Evolutionary conservation across 2,113 vertebrate species (phyloP), one percentile per base, ranked within the genome.

Genomic region (Copsychus sechellarum): DNA sequence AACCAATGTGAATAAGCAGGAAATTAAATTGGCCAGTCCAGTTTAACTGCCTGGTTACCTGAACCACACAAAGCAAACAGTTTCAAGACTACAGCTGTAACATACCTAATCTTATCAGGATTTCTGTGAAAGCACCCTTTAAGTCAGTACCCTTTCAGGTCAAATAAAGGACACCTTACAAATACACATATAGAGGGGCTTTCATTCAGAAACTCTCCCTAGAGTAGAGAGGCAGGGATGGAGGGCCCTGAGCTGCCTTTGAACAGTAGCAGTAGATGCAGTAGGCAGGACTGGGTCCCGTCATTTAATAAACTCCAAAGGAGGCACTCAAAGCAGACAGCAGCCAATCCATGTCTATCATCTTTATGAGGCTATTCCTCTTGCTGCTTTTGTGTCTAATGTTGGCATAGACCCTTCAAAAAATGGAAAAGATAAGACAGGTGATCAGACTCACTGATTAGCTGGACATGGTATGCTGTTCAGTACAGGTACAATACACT

Each of bases 41-140:
- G 82, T 90, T 77, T 83, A 61, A 84, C 76, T 94, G 92, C 62
- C 88, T 83, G 47, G 92, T 69, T 93, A 90, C 78, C 53, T 76
- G 38, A 92, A 95, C 66, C 88, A 73, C 92, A 86, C 82, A 94
- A 92, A 96, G 76, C 78, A 96, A 95, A 96, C 93, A 93, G 72
- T 91, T 82, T 80, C 33, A 83, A 79, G 78, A 88, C 86, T 91
- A 70, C 93, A 90, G 88, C 72, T 86, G 38, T 90, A 93, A 94
- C 62, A 16, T 88, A 95, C 76, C 91, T 94, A 96, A 96, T 93
- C 95, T 96, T 93, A 97, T 96, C 96, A 90, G 36, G 58, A 77
- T 47, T 92, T 58, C 87, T 94, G 58, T 95, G 94, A 97, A 95
- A 96, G 94, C 71, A 88, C 87, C 56, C 90, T 96, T 95, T 86